A percentile compares a stretch with the other conserved stretches of the same genome.
Evolutionary conservation across 2,888 invertebrate genomes (phyloP).

Genomic region (Eristalis tenax): DNA sequence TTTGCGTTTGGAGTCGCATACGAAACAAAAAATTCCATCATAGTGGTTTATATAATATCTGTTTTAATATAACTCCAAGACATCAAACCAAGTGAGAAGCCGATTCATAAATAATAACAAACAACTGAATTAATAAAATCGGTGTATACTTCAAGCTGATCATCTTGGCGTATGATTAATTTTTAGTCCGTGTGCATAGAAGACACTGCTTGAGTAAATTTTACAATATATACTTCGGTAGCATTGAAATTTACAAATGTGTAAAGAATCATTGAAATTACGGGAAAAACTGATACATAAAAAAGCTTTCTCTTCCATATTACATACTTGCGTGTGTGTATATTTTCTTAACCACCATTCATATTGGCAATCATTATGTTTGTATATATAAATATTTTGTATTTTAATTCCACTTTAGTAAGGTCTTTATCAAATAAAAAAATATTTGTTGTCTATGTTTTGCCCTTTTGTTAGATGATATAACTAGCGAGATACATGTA

Average conservation of each 20-base stretch:
- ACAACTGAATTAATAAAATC: too few relatives aligned
- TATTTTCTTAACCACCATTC: conserved; percentile 52
- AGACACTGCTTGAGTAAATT: background rate
- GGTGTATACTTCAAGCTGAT: too few relatives aligned
- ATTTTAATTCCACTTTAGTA: conserved; percentile 21
- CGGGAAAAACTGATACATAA: background rate
- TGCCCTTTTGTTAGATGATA: conserved; percentile 29
- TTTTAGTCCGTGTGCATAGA: too few relatives aligned
- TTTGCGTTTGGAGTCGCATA: too few relatives aligned
- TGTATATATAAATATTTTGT: conserved; percentile 51
- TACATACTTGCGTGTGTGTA: conserved; percentile 32
- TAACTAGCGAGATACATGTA: conserved; percentile 4
- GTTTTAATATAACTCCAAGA: too few relatives aligned
- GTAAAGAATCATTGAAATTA: background rate
- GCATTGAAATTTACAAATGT: too few relatives aligned
- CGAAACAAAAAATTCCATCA: too few relatives aligned
- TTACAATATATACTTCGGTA: background rate
- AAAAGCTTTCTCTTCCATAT: conserved; percentile 3
- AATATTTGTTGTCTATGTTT: conserved; percentile 44
- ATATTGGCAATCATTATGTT: conserved; percentile 39
- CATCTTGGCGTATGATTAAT: too few relatives aligned
- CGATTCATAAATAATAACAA: too few relatives aligned
- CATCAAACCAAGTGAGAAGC: too few relatives aligned
- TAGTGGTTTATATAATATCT: too few relatives aligned
- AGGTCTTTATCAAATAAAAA: conserved; percentile 53